Conservation (phyloP, 1,140 invertebrate species). For the Nebria ingens region DNA sequence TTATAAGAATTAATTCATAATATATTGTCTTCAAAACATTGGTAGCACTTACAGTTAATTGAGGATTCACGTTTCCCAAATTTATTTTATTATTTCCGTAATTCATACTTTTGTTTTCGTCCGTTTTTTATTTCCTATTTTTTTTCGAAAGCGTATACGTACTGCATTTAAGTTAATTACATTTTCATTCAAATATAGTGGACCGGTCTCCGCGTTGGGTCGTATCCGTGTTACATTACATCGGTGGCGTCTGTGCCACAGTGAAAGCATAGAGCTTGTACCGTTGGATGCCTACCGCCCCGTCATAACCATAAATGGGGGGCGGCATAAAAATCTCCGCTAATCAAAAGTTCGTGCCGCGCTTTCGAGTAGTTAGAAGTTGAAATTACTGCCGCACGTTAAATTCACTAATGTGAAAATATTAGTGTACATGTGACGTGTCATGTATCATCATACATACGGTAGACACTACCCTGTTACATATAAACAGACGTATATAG, state of each 20-base stretch:
- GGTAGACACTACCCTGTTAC: not conserved
- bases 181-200: conserved; percentile 1
- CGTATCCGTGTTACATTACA: not conserved
- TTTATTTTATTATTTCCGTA: too few species aligned
- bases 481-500: too few species aligned
- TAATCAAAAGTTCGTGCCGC: conserved; percentile 4
- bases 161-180: not conserved
- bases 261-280: not conserved
- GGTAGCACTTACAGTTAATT: too few species aligned
- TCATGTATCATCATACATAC: not conserved
- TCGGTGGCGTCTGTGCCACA: not conserved
- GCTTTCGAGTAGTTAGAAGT: conserved; percentile 5
- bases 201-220: too few species aligned
- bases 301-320: conserved; percentile 1
- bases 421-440: conserved; percentile 4
- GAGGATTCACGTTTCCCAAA: too few species aligned
- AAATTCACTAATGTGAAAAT: conserved; percentile 9
- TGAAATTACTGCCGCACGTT: conserved; percentile 8
- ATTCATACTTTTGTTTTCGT: not conserved
- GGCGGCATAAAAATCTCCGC: conserved; percentile 5
- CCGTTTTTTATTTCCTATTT: not conserved
- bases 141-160: not conserved
- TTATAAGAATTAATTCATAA: too few species aligned
- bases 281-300: not conserved
- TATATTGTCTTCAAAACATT: too few species aligned